Conservation (phyloP, 2,888 invertebrate genomes). For the Serripes groenlandicus region DNA sequence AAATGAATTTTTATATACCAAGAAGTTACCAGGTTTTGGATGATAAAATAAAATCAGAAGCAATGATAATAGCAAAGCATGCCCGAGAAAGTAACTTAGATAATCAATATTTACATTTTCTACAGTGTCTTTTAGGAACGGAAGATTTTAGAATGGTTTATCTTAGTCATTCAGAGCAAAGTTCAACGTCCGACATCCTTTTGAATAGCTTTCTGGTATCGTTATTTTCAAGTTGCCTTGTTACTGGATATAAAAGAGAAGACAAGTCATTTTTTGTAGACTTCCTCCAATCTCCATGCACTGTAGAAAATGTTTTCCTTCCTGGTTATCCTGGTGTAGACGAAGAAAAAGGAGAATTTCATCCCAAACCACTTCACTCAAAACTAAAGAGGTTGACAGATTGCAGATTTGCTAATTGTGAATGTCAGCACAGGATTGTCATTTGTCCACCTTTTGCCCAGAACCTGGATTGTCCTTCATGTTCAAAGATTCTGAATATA, state of each 20-base stretch:
- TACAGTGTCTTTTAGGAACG: slow-evolving; percentile 41
- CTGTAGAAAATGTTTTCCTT: too few species aligned
- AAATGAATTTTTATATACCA: slow-evolving; percentile 40
- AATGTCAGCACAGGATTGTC: slow-evolving; percentile 1
- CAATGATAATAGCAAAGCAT: slow-evolving; percentile 6
- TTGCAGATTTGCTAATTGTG: not conserved
- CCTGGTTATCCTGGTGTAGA: too few species aligned
- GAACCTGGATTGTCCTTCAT: not conserved
- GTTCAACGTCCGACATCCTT: slow-evolving; percentile 19
- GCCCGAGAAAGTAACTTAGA: not conserved
- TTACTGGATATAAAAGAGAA: not conserved
- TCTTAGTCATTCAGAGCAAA: slow-evolving; percentile 27
- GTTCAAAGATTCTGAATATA: not conserved
- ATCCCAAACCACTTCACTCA: too few species aligned
- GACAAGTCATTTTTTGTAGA: not conserved
- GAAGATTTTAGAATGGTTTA: slow-evolving; percentile 29
- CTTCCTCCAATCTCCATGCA: not conserved
- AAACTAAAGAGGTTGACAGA: too few species aligned
- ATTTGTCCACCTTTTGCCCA: not conserved
- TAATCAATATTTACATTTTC: not conserved
- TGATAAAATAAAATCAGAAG: slow-evolving; percentile 23
- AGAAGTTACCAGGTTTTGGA: slow-evolving; percentile 13
- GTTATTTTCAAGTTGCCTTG: not conserved
- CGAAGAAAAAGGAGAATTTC: too few species aligned
- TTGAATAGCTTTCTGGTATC: slow-evolving; percentile 25